Conservation (phyloP, 2,113 vertebrate genomes). For the Galbula dea region DNA sequence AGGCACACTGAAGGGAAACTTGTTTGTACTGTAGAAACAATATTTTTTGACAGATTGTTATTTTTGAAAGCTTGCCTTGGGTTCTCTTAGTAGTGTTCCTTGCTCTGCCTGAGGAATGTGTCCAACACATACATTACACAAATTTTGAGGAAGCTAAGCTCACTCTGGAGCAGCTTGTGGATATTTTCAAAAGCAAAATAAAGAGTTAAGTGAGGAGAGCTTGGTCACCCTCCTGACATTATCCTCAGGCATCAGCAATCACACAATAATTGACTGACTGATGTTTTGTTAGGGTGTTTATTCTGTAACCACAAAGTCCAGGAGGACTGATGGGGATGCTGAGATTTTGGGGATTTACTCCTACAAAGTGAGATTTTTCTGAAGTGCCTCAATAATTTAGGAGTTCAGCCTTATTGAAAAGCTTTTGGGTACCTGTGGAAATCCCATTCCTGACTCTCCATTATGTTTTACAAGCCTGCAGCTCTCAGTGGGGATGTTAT, state of each 20-base stretch:
- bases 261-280: neutral
- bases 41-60: neutral
- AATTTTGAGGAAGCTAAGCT: neutral
- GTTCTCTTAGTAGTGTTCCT: neutral
- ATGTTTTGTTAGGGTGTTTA: neutral
- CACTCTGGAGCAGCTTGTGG: neutral
- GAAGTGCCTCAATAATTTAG: neutral
- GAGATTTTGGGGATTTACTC: neutral
- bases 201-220: neutral
- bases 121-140: neutral
- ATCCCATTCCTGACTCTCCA: neutral
- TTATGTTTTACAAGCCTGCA: neutral
- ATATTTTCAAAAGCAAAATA: neutral
- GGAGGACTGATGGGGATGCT: rapidly evolving
- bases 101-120: neutral
- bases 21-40: rapidly evolving
- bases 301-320: neutral
- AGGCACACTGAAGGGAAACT: neutral
- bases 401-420: neutral
- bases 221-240: neutral
- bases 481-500: neutral
- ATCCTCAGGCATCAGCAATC: neutral
- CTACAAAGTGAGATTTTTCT: neutral
- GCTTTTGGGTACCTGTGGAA: neutral
- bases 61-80: neutral